A percentile compares a stretch with the other conserved stretches of the same genome.
Evolutionary conservation across 2,113 vertebrate species (phyloP).

Genomic region (Megaptera novaeangliae): DNA sequence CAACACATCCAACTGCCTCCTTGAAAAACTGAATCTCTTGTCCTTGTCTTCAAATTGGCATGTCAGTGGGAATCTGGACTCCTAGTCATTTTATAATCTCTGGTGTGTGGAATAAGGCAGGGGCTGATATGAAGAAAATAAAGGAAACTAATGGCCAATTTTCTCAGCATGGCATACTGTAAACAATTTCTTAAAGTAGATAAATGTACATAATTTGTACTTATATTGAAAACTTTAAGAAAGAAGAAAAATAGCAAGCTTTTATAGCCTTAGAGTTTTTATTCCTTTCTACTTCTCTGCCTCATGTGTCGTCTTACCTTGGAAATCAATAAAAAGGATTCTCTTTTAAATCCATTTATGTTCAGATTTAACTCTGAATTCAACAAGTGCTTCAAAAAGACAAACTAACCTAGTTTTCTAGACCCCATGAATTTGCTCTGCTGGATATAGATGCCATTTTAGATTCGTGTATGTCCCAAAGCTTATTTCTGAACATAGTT

Average conservation of each 20-base stretch:
- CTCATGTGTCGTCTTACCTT: constrained; percentile 68
- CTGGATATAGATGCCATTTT: constrained; percentile 75
- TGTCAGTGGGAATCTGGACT: not conserved
- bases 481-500: constrained; percentile 73
- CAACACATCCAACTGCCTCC: not conserved
- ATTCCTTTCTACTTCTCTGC: constrained; percentile 56
- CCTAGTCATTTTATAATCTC: constrained; percentile 9
- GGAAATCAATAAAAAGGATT: constrained; percentile 74
- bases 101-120: not conserved
- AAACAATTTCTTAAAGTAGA: constrained; percentile 64
- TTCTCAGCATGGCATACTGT: constrained; percentile 48
- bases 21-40: not conserved
- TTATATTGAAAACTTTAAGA: constrained; percentile 49
- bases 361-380: constrained; percentile 69
- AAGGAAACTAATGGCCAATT: constrained; percentile 59
- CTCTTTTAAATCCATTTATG: constrained; percentile 75
- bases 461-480: constrained; percentile 67
- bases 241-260: constrained; percentile 57
- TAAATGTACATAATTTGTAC: constrained; percentile 65
- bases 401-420: constrained; percentile 73
- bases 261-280: constrained; percentile 62
- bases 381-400: constrained; percentile 78
- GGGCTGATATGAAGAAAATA: constrained; percentile 20
- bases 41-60: constrained; percentile 7
- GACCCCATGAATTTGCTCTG: constrained; percentile 72